phyloP scores from a whole-genome alignment of 1,140 invertebrate genomes.

The Cyphomyrmex costatus region DNA sequence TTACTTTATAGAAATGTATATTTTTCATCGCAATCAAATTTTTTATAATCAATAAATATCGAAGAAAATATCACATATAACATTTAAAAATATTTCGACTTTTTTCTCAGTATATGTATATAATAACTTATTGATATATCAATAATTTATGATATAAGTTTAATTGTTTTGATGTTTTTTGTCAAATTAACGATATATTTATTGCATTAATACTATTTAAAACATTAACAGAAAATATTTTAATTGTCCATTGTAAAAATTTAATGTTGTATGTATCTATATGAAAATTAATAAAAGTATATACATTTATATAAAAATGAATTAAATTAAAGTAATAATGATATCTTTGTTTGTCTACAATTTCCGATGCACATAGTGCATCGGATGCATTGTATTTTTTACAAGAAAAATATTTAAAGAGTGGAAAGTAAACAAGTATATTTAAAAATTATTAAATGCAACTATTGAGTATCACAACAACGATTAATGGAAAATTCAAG shows the following conservation, averaged over 20 bases:
- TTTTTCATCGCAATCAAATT: too few relatives aligned
- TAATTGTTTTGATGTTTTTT: not conserved
- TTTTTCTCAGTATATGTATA: too few relatives aligned
- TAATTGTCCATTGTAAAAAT: not conserved
- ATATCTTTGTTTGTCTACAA: not conserved
- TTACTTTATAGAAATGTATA: too few relatives aligned
- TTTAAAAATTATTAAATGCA: slow-evolving; percentile 41
- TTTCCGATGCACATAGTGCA: not conserved
- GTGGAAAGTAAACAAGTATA: slow-evolving; percentile 1
- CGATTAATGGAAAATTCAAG: slow-evolving; percentile 35
- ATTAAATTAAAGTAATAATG: slow-evolving; percentile 16
- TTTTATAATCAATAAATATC: too few relatives aligned
- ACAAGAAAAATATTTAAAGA: slow-evolving; percentile 20
- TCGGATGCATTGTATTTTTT: not conserved
- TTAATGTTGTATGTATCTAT: not conserved
- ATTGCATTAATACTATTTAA: not conserved
- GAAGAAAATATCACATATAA: too few relatives aligned
- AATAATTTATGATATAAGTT: not conserved
- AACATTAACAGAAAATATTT: not conserved
- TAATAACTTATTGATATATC: not conserved
- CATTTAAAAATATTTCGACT: too few relatives aligned
- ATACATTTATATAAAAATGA: not conserved
- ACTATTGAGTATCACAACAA: not conserved
- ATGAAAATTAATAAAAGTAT: not conserved
- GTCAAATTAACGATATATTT: slow-evolving; percentile 8